These are phyloP conservation scores for Iguana delicatissima DNA, from an alignment of 2,797 vertebrate species.

Conservation along the genomic window DNA sequence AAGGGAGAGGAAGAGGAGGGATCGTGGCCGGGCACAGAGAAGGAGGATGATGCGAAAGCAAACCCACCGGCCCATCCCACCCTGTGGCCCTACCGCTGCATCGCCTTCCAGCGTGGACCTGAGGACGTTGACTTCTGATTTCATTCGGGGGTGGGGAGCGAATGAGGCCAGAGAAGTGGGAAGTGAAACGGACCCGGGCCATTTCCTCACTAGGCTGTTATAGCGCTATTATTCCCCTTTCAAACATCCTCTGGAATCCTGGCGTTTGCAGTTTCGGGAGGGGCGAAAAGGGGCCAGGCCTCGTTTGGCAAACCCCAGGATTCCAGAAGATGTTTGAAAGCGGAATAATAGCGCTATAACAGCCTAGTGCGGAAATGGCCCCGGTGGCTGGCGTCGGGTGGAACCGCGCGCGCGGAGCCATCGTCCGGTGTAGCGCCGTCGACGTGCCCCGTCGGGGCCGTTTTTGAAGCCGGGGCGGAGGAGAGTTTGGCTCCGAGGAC, in stretches of 20 bases:
- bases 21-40: background rate
- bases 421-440: background rate
- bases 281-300: too few species aligned
- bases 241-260: too few species aligned
- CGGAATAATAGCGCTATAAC: too few species aligned
- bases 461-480: background rate
- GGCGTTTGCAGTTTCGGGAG: too few species aligned
- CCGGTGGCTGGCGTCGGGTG: background rate
- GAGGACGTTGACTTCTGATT: background rate
- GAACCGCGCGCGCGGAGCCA: background rate
- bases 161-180: background rate
- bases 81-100: too few species aligned
- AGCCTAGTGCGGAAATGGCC: background rate
- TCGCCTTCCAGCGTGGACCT: constrained; percentile 7
- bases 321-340: too few species aligned
- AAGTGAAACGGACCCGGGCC: too few species aligned
- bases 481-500: background rate
- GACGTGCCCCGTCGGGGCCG: background rate
- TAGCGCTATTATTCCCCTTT: too few species aligned
- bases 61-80: too few species aligned
- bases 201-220: too few species aligned
- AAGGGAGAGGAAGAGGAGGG: background rate
- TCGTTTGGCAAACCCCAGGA: too few species aligned
- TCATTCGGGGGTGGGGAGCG: background rate
- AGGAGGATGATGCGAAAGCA: background rate